Percentiles rank a stretch among this genome's conserved stretches.
Evolutionary conservation across 2,797 vertebrate genomes (phyloP).

Genomic region (Cyclura pinguis): DNA sequence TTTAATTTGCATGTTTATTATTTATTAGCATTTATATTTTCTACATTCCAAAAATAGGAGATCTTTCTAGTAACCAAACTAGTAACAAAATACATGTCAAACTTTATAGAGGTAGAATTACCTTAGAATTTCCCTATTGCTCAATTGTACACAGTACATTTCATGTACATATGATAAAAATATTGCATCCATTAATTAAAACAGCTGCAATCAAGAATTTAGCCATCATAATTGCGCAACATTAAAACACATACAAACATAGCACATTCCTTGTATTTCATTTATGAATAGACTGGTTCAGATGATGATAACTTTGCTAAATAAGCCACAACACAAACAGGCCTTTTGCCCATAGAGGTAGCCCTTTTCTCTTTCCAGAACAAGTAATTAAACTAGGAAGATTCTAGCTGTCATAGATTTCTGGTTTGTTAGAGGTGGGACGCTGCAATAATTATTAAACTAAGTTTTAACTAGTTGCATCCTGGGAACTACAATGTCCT

Average conservation of each 20-base stretch:
- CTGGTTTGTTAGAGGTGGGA: neutral
- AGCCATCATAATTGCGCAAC: conserved; percentile 54
- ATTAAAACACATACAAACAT: conserved; percentile 12
- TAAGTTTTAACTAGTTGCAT: neutral
- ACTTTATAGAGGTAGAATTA: conserved; percentile 83
- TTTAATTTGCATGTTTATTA: conserved; percentile 73
- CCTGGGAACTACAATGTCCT: neutral
- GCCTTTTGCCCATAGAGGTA: neutral
- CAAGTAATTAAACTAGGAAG: neutral
- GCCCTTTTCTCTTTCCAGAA: neutral
- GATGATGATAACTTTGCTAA: neutral
- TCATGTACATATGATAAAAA: conserved; percentile 69
- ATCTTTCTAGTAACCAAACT: conserved; percentile 73
- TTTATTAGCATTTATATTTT: conserved; percentile 73
- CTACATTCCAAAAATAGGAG: conserved; percentile 77
- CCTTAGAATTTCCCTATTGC: conserved; percentile 76
- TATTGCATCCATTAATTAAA: conserved; percentile 71
- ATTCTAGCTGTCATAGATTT: neutral
- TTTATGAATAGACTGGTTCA: neutral
- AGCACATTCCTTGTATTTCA: conserved; percentile 4
- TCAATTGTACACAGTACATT: conserved; percentile 77
- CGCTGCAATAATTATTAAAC: neutral
- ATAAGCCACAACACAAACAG: neutral
- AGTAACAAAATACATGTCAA: conserved; percentile 83
- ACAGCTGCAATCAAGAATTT: conserved; percentile 72